Base-by-base conservation (phyloP, 1,140 invertebrate species). In the Hyles vespertilio region DNA sequence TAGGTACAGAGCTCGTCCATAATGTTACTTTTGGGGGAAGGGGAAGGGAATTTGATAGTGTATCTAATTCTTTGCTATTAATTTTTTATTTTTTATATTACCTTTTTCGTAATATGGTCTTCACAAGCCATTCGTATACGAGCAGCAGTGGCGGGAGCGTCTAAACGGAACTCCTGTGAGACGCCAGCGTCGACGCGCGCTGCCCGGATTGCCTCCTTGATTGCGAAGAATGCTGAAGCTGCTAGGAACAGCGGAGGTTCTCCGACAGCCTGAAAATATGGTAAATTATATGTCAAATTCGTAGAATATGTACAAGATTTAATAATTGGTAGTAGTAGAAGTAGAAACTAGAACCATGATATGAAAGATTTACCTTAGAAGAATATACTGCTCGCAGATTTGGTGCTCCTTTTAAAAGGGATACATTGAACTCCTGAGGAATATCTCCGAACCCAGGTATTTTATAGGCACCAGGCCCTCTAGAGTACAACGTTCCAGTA, bases 181-280 rank as follows among this genome's bases (percentile, higher is more conserved):
- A 92, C 81, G 3, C 93, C 93, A 52, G 91, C 90, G 53, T 98
- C 95, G 43, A 76, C 70, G 43, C 97, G 88, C 2, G 96, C 96
- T 8, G 94, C 92, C 70, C 90, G 91, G 34, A 99, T 94, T 2
- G 98, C 98, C 76, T 98, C 95, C 84, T 94, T 95, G 48, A 98
- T 96, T 4, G 97, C 98, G 85, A 97, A 98, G 76, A 97, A 97
- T 1, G 93, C 93, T 0, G 96, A 94, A 22, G 94, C 92, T 0
- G 97, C 95, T 55, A 98, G 89, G 75, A 98, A 98, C 10, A 99
- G 84, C 0, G 98, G 98, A 4, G 98, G 98, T 87, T 99, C 98
- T 3, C 98, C 98, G 51, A 99, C 94, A 65, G 97, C 98, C 96
- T 96, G 69, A 59, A 91, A 46, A 55, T 3, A 55, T 22, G 36